A percentile compares a stretch with the other conserved stretches of the same genome.
These are phyloP conservation scores for Coptodon bakossiorum DNA, from an alignment of 2,113 vertebrate genomes.

Conservation along the genomic window DNA sequence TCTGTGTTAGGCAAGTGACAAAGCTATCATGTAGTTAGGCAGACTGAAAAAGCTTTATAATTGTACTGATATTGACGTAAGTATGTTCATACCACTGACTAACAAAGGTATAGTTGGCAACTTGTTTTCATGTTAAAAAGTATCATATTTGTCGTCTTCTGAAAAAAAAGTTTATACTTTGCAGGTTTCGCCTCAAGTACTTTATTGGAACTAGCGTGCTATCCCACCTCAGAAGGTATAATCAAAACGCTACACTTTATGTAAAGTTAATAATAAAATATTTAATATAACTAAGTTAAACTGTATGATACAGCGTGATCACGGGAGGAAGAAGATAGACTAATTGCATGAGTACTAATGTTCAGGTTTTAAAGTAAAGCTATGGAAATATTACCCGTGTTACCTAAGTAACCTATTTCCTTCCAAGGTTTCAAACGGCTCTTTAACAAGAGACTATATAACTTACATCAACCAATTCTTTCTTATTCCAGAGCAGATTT, in stretches of 20 bases:
- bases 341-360: not conserved
- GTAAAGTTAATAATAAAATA: not conserved
- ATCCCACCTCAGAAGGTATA: not conserved
- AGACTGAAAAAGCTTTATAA: not conserved
- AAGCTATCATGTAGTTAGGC: not conserved
- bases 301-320: not conserved
- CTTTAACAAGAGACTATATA: not conserved
- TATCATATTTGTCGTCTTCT: not conserved
- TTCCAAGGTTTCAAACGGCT: not conserved
- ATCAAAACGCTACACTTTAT: not conserved
- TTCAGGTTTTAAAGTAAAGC: not conserved
- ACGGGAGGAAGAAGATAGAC: not conserved
- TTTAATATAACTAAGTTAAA: not conserved
- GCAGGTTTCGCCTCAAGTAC: not conserved
- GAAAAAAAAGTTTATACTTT: not conserved
- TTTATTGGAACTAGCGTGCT: not conserved
- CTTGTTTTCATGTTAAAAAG: not conserved
- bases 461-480: not conserved
- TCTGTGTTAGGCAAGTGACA: not conserved
- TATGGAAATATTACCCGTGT: not conserved
- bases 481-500: not conserved
- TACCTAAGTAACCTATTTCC: not conserved
- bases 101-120: not conserved
- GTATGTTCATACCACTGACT: not conserved
- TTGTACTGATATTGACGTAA: not conserved